Evolutionary conservation across 1,140 invertebrate genomes (phyloP).

Genomic region (Drosophila asahinai): DNA sequence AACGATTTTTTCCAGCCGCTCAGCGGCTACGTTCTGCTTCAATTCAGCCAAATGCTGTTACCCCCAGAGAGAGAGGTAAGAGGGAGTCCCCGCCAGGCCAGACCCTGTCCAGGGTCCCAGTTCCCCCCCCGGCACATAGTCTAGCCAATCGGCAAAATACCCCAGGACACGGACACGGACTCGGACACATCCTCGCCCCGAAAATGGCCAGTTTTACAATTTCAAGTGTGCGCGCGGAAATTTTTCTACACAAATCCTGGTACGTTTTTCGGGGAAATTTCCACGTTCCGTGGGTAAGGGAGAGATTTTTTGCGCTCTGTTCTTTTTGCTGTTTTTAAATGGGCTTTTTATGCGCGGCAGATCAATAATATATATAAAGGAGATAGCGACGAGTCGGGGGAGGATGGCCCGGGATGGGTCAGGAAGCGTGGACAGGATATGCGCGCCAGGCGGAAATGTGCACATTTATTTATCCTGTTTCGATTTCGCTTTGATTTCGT

Average conservation of each 20-base stretch:
- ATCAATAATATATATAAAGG: conserved; percentile 78
- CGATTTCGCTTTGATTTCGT: conserved; percentile 79
- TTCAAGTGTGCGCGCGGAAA: conserved; percentile 56
- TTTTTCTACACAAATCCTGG: conserved; percentile 76
- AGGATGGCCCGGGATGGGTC: conserved; percentile 17
- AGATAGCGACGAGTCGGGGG: conserved; percentile 34
- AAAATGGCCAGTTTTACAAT: conserved; percentile 81
- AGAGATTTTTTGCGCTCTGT: conserved; percentile 26
- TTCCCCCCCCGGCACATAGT: conserved; percentile 8
- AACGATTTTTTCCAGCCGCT: conserved; percentile 66
- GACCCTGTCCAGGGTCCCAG: not conserved
- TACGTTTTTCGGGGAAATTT: conserved; percentile 44
- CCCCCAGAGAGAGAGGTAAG: conserved; percentile 20
- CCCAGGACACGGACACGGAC: conserved; percentile 6
- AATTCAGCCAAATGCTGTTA: conserved; percentile 80
- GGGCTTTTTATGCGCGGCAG: conserved; percentile 82
- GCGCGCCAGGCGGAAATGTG: conserved; percentile 81
- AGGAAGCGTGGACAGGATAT: conserved; percentile 81
- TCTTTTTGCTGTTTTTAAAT: conserved; percentile 71
- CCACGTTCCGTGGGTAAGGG: not conserved
- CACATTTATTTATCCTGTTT: conserved; percentile 84
- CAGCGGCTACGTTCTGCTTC: conserved; percentile 75
- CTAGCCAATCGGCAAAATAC: conserved; percentile 44
- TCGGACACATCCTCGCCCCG: not conserved
- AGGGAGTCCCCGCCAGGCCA: not conserved